Evolutionary conservation across 92 coral and sea anemone species (phyloP), one percentile per base, ranked within the genome.

Genomic region (Blastomussa wellsi): DNA sequence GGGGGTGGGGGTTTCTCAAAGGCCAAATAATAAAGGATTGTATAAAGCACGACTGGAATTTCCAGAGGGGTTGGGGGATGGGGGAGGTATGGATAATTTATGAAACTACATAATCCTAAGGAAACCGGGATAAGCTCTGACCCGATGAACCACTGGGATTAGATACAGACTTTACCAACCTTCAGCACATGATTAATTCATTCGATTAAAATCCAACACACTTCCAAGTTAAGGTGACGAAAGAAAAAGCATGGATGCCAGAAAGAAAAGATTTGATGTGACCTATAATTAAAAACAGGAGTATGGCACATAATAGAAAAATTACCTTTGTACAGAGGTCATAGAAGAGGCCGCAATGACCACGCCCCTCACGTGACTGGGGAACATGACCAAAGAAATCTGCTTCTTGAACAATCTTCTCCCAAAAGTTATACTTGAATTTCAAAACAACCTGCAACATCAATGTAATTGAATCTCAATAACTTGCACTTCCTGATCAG

Each of bases 321-420:
- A 64, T 22, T 71, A 95, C 93, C 94, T 91, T 81, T 8, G 80
- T 76, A 82, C 90, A 84, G 39, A 96, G 86, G 87, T 96, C 98
- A 82, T 96, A 96, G 42, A 96, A 96, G 28, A 96, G 89, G 8
- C 94, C 99, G 86, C 93, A 94, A 39, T 90, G 89, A 4, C 95
- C 98, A 80, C 99, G 89, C 47, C 81, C 89, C 8, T 83, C 87
- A 37, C 79, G 83, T 60, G 90, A 75, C 29, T 92, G 80, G 13
- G 99, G 99, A 69, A 97, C 87, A 86, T 95, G 98, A 2, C 99
- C 99, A 79, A 97, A 97, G 65, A 95, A 91, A 66, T 94, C 93
- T 41, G 98, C 93, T 55, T 86, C 94, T 78, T 91, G 87, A 7
- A 94, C 83, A 39, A 90, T 85, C 67, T 88, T 88, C 80, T 92